Percentiles rank a stretch among this genome's conserved stretches.
Conservation (phyloP, 2,113 vertebrate species). For the Microtus oregoni region DNA sequence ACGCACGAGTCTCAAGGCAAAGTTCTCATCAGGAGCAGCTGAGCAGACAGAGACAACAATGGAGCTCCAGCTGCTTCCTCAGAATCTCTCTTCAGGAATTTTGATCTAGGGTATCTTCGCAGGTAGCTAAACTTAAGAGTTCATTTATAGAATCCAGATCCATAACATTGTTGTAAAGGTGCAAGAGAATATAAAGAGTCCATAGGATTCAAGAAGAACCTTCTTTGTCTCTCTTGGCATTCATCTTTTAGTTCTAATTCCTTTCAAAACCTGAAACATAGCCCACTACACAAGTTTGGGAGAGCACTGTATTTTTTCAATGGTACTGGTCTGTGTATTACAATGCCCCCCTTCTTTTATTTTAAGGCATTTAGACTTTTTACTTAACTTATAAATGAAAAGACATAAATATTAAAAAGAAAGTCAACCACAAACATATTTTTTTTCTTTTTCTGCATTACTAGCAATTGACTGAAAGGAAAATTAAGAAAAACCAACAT, state of each 20-base stretch:
- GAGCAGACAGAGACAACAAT: not conserved
- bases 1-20: fast-evolving
- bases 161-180: not conserved
- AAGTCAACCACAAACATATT: not conserved
- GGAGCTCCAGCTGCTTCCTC: not conserved
- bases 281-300: fast-evolving
- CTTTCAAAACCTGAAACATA: not conserved
- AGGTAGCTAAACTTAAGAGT: not conserved
- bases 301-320: not conserved
- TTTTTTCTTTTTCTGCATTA: not conserved
- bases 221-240: too few species aligned
- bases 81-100: not conserved
- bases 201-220: not conserved
- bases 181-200: not conserved
- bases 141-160: not conserved
- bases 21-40: too few species aligned
- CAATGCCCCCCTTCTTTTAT: not conserved
- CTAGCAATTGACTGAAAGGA: not conserved
- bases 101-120: not conserved
- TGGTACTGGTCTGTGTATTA: not conserved
- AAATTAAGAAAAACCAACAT: not conserved
- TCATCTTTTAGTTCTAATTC: not conserved
- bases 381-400: slow-evolving; percentile 4
- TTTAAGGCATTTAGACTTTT: slow-evolving; percentile 10
- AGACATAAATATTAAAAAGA: not conserved